Evolutionary conservation across 2,888 invertebrate genomes (phyloP).

Genomic region (Troides helena): DNA sequence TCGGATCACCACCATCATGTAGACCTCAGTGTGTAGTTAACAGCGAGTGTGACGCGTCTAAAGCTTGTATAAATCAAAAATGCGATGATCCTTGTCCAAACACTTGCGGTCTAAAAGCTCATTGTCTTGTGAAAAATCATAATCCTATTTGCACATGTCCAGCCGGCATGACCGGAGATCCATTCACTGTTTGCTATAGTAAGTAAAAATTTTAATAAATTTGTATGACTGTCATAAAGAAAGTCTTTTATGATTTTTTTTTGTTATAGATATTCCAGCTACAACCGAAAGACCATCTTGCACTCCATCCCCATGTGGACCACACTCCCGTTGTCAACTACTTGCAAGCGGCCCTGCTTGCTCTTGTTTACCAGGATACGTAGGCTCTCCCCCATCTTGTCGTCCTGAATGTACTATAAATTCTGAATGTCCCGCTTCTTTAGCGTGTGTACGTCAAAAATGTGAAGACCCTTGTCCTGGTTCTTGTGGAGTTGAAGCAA

Average conservation of each 20-base stretch:
- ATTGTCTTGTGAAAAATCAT: slow-evolving; percentile 91
- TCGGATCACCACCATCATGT: slow-evolving; percentile 89
- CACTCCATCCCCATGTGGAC: slow-evolving; percentile 90
- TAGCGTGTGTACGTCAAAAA: slow-evolving; percentile 88
- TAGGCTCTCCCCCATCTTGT: slow-evolving; percentile 89
- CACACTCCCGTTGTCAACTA: slow-evolving; percentile 89
- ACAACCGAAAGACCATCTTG: slow-evolving; percentile 88
- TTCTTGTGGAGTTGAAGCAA: slow-evolving; percentile 89
- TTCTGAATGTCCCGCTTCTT: slow-evolving; percentile 88
- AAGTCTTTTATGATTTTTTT: slow-evolving; percentile 13
- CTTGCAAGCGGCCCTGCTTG: slow-evolving; percentile 87
- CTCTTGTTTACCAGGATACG: slow-evolving; percentile 87
- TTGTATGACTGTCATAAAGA: slow-evolving; percentile 1
- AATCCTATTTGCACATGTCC: slow-evolving; percentile 94
- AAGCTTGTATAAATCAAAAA: slow-evolving; percentile 91
- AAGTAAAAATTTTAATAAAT: slow-evolving; percentile 57
- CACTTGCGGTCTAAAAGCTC: slow-evolving; percentile 91
- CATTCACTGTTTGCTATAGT: slow-evolving; percentile 89
- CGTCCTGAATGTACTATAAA: slow-evolving; percentile 90
- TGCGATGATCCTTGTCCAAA: slow-evolving; percentile 94
- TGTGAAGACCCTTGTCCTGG: slow-evolving; percentile 92
- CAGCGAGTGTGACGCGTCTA: slow-evolving; percentile 89
- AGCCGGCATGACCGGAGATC: slow-evolving; percentile 91
- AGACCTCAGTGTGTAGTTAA: slow-evolving; percentile 93
- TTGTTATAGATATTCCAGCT: slow-evolving; percentile 53